Evolutionary conservation across 2,888 invertebrate genomes (phyloP).

Genomic region (Steromphala cineraria): DNA sequence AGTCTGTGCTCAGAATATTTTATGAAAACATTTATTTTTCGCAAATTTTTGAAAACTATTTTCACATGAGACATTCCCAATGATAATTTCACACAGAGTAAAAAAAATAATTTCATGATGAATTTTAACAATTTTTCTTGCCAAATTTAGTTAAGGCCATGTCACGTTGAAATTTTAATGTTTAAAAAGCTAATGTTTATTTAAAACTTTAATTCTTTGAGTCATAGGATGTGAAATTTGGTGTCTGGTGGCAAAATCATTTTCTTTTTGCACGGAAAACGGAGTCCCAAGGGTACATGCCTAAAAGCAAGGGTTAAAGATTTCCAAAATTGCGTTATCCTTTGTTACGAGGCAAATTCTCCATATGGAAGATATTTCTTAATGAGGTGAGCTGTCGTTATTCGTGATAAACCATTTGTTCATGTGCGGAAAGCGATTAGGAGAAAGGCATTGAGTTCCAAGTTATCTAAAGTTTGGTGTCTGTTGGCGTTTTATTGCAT

Average conservation of each 20-base stretch:
- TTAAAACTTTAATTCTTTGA: background rate
- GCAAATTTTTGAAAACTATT: no score
- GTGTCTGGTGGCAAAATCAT: background rate
- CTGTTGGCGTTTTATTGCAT: background rate
- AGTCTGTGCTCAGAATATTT: no score
- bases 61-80: no score
- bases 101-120: no score
- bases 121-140: no score
- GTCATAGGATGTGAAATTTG: background rate
- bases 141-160: no score
- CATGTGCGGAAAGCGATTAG: background rate
- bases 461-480: background rate
- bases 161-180: no score
- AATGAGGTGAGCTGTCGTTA: background rate
- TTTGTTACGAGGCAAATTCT: background rate
- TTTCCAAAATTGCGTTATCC: background rate
- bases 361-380: background rate
- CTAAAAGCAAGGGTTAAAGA: background rate
- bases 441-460: background rate
- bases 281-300: background rate
- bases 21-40: no score
- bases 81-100: no score
- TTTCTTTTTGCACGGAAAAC: background rate
- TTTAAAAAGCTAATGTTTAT: background rate
- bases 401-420: background rate